Evolutionary conservation across 2,797 vertebrate genomes (phyloP).

Genomic region (Hippoglossus hippoglossus): DNA sequence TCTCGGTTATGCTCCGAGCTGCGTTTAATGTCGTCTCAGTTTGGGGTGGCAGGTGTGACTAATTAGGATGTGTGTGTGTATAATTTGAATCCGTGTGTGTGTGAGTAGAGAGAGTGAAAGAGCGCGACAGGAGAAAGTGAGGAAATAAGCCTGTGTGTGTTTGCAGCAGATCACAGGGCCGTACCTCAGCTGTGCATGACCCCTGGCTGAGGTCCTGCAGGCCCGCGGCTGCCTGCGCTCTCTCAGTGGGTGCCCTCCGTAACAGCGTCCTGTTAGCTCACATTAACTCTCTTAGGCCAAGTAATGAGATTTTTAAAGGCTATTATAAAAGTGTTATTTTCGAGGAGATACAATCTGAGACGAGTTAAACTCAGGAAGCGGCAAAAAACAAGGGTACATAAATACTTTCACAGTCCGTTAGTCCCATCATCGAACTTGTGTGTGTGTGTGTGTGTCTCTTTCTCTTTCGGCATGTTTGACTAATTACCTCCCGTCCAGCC

Average conservation of each 20-base stretch:
- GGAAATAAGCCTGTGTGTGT: constrained; percentile 17
- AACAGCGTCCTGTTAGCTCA: constrained; percentile 27
- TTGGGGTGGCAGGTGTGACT: constrained; percentile 55
- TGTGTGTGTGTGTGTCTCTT: constrained; percentile 19
- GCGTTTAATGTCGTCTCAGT: constrained; percentile 40
- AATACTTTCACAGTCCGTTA: constrained; percentile 56
- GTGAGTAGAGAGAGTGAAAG: constrained; percentile 12
- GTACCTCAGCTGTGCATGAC: constrained; percentile 34
- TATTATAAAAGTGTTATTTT: constrained; percentile 57
- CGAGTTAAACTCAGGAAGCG: constrained; percentile 59
- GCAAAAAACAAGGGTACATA: constrained; percentile 34
- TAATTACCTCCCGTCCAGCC: constrained; percentile 63
- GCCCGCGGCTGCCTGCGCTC: constrained; percentile 29
- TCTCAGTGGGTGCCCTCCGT: constrained; percentile 41
- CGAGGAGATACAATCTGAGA: constrained; percentile 54
- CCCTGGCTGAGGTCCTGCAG: constrained; percentile 26
- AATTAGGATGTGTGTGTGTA: constrained; percentile 50
- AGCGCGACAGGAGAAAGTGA: constrained; percentile 12
- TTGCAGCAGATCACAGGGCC: constrained; percentile 31
- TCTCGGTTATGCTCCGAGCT: constrained; percentile 35
- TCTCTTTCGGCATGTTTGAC: constrained; percentile 44
- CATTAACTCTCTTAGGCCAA: constrained; percentile 16
- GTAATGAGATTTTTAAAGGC: constrained; percentile 59
- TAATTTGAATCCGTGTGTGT: constrained; percentile 25
- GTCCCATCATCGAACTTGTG: constrained; percentile 40